Evolutionary conservation across 2,113 vertebrate species (phyloP).

Genomic region (Alaudala cheleensis): DNA sequence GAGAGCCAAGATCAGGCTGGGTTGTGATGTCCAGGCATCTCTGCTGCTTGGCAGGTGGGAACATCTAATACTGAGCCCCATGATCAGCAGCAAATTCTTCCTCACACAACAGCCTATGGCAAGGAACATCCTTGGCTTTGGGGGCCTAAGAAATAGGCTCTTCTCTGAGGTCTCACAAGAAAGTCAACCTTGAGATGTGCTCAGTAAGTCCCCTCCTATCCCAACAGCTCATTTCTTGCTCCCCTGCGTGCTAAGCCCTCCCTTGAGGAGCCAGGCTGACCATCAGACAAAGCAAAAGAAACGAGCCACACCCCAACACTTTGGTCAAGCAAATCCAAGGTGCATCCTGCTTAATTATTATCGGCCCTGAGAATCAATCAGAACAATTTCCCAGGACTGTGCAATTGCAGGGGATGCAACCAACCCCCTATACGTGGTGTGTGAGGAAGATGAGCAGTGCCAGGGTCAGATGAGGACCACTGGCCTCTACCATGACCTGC

Average conservation of each 20-base stretch:
- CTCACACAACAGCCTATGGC: not conserved
- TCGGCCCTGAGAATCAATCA: not conserved
- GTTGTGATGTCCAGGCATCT: not conserved
- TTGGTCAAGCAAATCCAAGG: not conserved
- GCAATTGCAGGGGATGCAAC: not conserved
- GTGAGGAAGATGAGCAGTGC: not conserved
- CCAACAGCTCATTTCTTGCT: fast-evolving
- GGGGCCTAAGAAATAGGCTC: not conserved
- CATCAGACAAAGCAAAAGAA: not conserved
- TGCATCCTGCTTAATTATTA: not conserved
- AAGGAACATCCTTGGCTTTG: not conserved
- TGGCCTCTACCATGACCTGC: not conserved
- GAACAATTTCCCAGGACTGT: not conserved
- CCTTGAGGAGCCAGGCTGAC: not conserved
- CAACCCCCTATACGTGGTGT: fast-evolving
- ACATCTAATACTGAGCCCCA: too few relatives aligned
- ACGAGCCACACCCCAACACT: not conserved
- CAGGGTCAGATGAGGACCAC: not conserved
- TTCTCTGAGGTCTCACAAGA: not conserved
- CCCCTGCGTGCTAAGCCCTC: not conserved
- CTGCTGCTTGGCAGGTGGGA: not conserved
- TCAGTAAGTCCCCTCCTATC: not conserved
- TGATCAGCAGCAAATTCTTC: not conserved
- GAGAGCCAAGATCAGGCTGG: not conserved
- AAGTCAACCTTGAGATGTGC: not conserved